phyloP scores from a whole-genome alignment of 2,113 vertebrate genomes.

The Hypanus sabinus region DNA sequence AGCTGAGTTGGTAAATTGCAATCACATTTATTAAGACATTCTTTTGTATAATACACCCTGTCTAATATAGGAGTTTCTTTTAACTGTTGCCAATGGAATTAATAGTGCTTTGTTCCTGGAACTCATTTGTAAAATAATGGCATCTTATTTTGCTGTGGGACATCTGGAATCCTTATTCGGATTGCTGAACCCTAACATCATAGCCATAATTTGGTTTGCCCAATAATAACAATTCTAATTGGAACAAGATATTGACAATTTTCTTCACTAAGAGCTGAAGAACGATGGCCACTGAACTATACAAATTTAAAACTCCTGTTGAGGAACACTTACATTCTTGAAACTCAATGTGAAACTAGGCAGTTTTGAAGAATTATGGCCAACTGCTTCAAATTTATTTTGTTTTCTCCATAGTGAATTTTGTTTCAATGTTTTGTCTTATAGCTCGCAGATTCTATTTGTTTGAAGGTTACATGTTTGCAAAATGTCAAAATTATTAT shows the following conservation, averaged over 20 bases:
- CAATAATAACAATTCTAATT: conserved; percentile 28
- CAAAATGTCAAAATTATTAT: not conserved
- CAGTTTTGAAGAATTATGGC: not conserved
- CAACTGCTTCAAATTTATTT: conserved; percentile 1
- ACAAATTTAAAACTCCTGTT: conserved; percentile 16
- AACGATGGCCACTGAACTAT: not conserved
- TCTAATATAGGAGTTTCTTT: not conserved
- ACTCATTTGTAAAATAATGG: not conserved
- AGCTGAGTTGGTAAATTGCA: not conserved
- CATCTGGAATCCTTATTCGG: not conserved
- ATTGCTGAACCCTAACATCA: not conserved
- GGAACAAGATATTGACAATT: conserved; percentile 29
- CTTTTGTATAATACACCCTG: not conserved
- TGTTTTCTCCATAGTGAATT: not conserved
- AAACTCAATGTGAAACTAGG: not conserved
- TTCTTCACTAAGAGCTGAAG: conserved; percentile 16
- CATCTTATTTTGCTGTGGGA: not conserved
- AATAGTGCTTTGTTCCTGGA: not conserved
- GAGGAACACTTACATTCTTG: not conserved
- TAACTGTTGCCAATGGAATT: not conserved
- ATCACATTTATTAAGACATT: not conserved
- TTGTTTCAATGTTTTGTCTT: not conserved
- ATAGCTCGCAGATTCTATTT: not conserved
- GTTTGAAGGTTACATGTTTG: not conserved
- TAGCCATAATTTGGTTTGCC: not conserved